Conservation (phyloP, 2,888 invertebrate species). For the Abrostola triplasia region DNA sequence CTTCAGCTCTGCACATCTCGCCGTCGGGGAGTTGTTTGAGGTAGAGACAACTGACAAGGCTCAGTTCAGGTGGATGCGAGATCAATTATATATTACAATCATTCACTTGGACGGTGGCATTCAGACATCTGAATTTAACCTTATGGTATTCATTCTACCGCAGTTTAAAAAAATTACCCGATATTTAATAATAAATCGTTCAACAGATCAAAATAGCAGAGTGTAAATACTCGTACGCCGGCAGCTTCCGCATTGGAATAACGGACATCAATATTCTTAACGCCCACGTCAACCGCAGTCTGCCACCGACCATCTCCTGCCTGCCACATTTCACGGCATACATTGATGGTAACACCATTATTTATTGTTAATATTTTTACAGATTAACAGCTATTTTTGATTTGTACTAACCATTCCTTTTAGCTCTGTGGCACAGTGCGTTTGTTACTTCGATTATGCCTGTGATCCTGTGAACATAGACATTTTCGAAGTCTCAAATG, state of each 20-base stretch:
- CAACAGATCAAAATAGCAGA: constrained; percentile 88
- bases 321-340: constrained; percentile 92
- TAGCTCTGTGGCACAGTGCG: too few species aligned
- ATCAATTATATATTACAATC: neutral
- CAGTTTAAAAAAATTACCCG: neutral
- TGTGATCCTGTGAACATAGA: too few species aligned
- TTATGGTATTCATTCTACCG: too few species aligned
- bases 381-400: too few species aligned
- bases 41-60: constrained; percentile 55
- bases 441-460: too few species aligned
- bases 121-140: too few species aligned
- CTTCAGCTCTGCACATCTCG: constrained; percentile 92
- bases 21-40: constrained; percentile 94
- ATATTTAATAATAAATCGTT: constrained; percentile 6
- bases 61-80: too few species aligned
- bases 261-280: constrained; percentile 91
- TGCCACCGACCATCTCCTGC: constrained; percentile 90
- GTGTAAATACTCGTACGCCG: constrained; percentile 90
- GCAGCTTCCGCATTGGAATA: constrained; percentile 93
- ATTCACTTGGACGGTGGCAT: too few species aligned
- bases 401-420: too few species aligned
- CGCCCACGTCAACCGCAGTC: constrained; percentile 89
- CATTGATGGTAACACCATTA: constrained; percentile 85
- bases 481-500: too few species aligned
- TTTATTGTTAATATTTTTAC: neutral